These are phyloP conservation scores for Cherax destructor DNA, from an alignment of 1,140 invertebrate species.

Conservation along the genomic window DNA sequence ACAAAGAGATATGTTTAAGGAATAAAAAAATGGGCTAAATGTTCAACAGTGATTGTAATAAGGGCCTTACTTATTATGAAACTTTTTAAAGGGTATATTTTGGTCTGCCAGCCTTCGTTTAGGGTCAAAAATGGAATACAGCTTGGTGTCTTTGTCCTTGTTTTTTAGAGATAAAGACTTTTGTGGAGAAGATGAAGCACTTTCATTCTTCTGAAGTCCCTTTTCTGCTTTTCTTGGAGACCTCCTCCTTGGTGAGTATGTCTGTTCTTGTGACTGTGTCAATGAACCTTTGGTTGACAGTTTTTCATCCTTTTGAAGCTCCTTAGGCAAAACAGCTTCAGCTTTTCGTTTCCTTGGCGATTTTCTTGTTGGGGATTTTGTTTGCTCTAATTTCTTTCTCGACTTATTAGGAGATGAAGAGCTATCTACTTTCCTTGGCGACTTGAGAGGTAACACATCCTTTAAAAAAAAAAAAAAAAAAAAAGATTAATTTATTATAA, in stretches of 20 bases:
- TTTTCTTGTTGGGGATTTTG: neutral
- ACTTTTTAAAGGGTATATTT: neutral
- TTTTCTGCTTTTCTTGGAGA: slow-evolving; percentile 25
- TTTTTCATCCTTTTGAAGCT: too few species aligned
- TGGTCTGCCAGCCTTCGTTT: slow-evolving; percentile 44
- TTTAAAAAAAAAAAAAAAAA: neutral
- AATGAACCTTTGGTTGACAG: too few species aligned
- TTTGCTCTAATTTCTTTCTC: neutral
- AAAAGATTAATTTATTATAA: neutral
- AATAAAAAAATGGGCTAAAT: too few species aligned
- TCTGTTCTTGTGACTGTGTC: too few species aligned
- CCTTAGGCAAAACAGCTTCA: too few species aligned
- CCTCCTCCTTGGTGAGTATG: neutral
- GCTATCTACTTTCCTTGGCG: neutral
- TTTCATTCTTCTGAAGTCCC: neutral
- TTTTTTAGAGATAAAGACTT: neutral
- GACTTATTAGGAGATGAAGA: neutral
- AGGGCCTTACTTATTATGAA: slow-evolving; percentile 20
- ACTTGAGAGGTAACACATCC: neutral
- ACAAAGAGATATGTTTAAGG: too few species aligned
- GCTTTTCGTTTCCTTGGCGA: neutral
- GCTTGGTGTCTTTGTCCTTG: slow-evolving; percentile 2
- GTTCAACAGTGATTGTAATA: too few species aligned
- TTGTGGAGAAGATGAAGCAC: neutral
- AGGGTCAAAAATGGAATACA: slow-evolving; percentile 62